phyloP scores from a whole-genome alignment of 2,113 vertebrate genomes.

The Bos javanicus region DNA sequence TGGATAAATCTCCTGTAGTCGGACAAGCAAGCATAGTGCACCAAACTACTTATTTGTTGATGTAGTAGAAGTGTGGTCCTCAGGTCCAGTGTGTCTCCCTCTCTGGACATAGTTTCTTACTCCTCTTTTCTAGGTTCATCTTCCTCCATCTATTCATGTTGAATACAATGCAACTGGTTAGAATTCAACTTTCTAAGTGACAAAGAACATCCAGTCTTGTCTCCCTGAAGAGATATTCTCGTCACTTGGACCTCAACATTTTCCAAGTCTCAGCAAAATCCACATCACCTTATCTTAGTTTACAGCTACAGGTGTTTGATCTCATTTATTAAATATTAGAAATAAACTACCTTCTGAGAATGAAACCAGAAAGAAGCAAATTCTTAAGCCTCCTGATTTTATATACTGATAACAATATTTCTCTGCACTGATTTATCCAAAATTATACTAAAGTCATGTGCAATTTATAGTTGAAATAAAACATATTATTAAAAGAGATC shows the following conservation, averaged over 20 bases:
- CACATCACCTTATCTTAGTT: neutral
- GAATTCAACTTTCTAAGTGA: neutral
- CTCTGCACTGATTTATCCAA: neutral
- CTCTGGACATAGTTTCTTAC: neutral
- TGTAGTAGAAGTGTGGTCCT: neutral
- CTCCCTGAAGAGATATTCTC: neutral
- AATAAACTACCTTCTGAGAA: constrained; percentile 30
- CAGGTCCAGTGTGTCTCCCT: neutral
- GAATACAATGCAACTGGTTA: neutral
- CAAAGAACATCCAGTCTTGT: neutral
- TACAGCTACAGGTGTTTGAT: neutral
- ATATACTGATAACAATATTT: neutral
- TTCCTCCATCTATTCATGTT: neutral
- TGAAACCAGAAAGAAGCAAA: constrained; percentile 29
- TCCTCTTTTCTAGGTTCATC: neutral
- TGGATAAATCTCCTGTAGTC: neutral
- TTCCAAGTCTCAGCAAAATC: constrained; percentile 4
- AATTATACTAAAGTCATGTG: constrained; percentile 24
- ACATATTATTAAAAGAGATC: constrained; percentile 41
- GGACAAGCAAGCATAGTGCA: neutral
- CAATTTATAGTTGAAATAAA: constrained; percentile 42
- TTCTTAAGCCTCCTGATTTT: neutral
- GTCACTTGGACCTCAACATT: neutral
- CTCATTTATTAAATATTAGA: neutral
- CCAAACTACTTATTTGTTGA: neutral